phyloP scores from a whole-genome alignment of 30 jellyfish, hydroid and myxozoan species.

The Turritopsis dohrnii region DNA sequence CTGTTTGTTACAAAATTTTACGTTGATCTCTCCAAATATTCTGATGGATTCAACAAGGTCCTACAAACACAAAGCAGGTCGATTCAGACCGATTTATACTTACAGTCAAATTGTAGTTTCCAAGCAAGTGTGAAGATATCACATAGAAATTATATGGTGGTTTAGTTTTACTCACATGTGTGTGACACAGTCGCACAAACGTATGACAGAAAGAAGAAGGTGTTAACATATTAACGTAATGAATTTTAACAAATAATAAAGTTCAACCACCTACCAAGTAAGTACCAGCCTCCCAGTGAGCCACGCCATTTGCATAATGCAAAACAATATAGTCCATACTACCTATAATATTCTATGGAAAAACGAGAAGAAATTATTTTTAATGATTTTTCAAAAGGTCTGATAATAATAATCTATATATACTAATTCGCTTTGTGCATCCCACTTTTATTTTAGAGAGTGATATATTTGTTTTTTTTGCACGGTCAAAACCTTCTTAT shows the following conservation, averaged over 20 bases:
- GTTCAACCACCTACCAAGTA: conserved; percentile 20
- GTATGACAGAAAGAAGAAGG: no score
- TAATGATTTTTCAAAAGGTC: no score
- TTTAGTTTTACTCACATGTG: no score
- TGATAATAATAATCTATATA: no score
- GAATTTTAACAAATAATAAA: neutral
- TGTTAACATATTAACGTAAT: neutral
- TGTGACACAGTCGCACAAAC: no score
- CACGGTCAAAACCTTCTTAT: no score
- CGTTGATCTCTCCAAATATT: conserved; percentile 14
- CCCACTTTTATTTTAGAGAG: no score
- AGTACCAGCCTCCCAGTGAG: conserved; percentile 44
- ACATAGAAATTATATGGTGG: no score
- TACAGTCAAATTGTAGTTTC: neutral
- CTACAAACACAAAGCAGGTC: conserved; percentile 3
- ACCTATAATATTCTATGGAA: neutral
- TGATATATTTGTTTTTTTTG: no score
- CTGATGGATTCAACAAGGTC: neutral
- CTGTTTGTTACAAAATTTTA: conserved; percentile 34
- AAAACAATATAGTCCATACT: neutral
- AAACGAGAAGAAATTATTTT: neutral
- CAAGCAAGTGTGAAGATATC: no score
- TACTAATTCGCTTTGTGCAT: no score
- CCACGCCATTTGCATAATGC: conserved; percentile 51
- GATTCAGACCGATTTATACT: neutral